Conservation (phyloP, 2,888 invertebrate genomes). For the Copidosoma aretas region DNA sequence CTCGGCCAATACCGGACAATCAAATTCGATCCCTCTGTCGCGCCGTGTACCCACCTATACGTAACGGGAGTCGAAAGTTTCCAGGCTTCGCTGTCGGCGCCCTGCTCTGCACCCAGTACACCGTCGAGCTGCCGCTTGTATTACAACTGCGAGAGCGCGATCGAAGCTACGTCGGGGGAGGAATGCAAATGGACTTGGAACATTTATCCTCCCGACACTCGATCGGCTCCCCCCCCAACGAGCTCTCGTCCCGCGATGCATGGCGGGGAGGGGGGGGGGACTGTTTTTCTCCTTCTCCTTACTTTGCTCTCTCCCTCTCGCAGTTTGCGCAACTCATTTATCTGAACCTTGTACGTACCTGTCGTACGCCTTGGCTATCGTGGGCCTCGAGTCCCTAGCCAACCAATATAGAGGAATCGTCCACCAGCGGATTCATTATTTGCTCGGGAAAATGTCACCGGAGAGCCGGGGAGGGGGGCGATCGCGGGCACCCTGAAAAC, state of each 20-base stretch:
- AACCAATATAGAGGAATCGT: too few species aligned
- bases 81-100: slow-evolving; percentile 5
- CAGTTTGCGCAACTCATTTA: too few species aligned
- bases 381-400: too few species aligned
- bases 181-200: neutral
- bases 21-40: neutral
- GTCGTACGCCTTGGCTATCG: too few species aligned
- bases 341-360: too few species aligned
- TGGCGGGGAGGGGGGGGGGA: too few species aligned
- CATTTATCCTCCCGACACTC: neutral
- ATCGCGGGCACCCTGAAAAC: neutral
- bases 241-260: neutral
- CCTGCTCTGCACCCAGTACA: too few species aligned
- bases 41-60: too few species aligned
- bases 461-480: neutral
- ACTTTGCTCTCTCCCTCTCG: too few species aligned
- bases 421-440: too few species aligned
- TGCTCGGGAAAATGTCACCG: neutral
- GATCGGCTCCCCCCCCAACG: neutral
- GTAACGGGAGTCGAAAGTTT: slow-evolving; percentile 19
- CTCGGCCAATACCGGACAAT: neutral
- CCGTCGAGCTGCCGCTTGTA: neutral
- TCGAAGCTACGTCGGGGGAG: neutral
- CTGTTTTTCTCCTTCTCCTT: too few species aligned
- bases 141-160: neutral